Conservation (phyloP, 2,888 invertebrate species). For the Pecten maximus region DNA sequence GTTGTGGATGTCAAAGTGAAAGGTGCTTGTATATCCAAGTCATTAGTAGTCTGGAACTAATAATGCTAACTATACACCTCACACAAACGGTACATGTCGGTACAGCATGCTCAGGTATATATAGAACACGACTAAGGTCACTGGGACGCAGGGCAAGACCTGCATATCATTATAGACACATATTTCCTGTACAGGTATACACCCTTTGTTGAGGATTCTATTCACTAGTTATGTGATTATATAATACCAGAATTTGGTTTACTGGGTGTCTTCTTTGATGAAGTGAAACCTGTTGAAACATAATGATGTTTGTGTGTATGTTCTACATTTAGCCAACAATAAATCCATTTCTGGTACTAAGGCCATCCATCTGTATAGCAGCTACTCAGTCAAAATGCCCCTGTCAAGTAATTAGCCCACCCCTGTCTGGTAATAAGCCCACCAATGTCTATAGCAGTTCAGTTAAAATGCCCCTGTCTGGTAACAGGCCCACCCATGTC, state of each 20-base stretch:
- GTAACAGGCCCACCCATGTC: no score
- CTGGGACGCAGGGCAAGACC: background rate
- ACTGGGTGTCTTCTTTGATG: no score
- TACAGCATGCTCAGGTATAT: constrained; percentile 31
- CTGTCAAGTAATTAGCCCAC: no score
- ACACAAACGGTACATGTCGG: background rate
- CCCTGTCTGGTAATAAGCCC: no score
- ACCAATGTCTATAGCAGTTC: no score
- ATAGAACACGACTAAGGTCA: background rate
- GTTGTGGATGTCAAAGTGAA: background rate
- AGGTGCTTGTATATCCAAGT: background rate
- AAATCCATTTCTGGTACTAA: no score
- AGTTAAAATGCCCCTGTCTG: no score
- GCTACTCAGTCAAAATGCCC: no score
- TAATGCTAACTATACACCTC: background rate
- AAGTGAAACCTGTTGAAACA: no score
- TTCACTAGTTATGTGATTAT: background rate
- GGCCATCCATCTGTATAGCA: no score
- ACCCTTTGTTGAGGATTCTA: background rate
- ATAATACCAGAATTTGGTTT: background rate
- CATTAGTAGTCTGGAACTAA: background rate
- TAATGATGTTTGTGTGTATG: no score
- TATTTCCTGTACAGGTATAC: background rate
- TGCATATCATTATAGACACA: background rate
- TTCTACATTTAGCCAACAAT: no score